phyloP scores from a whole-genome alignment of 2,113 vertebrate species.

The Aphyosemion australe region DNA sequence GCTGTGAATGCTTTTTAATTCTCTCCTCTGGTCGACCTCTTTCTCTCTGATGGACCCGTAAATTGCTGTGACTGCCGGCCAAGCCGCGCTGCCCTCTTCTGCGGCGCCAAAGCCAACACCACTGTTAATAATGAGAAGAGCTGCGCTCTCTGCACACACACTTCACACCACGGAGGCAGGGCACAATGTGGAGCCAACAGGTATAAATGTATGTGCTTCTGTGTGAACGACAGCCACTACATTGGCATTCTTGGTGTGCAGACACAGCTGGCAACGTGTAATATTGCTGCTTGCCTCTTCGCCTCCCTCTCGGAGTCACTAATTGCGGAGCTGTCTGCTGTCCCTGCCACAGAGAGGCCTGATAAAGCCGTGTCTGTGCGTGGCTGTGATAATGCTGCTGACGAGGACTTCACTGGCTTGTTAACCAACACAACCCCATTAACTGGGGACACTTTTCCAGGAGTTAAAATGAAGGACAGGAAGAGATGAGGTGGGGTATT shows the following conservation, averaged over 20 bases:
- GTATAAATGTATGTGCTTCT: constrained; percentile 13
- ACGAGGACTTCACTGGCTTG: constrained; percentile 43
- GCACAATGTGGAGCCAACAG: constrained; percentile 27
- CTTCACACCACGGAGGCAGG: constrained; percentile 54
- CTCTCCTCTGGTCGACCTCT: constrained; percentile 55
- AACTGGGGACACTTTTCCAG: constrained; percentile 47
- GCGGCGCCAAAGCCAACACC: constrained; percentile 48
- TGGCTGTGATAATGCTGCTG: constrained; percentile 40
- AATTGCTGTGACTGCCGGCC: constrained; percentile 59
- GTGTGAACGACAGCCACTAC: constrained; percentile 18
- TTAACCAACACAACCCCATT: constrained; percentile 58
- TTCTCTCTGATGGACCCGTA: constrained; percentile 58
- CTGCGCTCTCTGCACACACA: constrained; percentile 32
- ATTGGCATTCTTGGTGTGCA: constrained; percentile 45
- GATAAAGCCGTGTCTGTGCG: constrained; percentile 42
- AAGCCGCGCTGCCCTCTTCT: constrained; percentile 49
- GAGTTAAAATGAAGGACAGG: constrained; percentile 23
- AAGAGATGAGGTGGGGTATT: constrained; percentile 10
- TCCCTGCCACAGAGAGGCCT: constrained; percentile 30
- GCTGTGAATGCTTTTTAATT: constrained; percentile 56
- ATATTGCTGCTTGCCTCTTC: constrained; percentile 48
- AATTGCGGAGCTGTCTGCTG: constrained; percentile 52
- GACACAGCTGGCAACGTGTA: constrained; percentile 50
- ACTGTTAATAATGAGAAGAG: constrained; percentile 52
- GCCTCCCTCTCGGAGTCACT: constrained; percentile 37